Conservation (phyloP, 2,797 vertebrate species). For the Nyctalus aviator region DNA sequence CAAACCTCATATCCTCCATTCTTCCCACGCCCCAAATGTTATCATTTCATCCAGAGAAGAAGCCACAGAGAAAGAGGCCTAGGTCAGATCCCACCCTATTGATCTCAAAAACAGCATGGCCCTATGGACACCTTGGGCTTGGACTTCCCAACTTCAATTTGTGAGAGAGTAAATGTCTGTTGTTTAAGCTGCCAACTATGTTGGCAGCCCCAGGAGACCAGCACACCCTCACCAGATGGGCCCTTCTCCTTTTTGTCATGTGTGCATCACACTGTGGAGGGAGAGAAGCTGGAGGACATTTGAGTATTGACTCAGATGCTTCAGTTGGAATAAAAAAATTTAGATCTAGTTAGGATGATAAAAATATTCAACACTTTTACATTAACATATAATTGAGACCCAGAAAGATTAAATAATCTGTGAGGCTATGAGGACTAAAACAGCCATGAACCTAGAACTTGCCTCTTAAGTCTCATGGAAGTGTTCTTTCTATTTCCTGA, state of each 20-base stretch:
- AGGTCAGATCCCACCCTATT: background rate
- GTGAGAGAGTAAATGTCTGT: background rate
- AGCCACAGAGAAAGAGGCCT: background rate
- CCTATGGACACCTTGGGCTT: background rate
- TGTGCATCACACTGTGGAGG: background rate
- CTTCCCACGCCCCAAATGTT: too few species aligned
- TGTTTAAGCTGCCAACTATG: background rate
- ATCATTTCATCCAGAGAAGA: too few species aligned
- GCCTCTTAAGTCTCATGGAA: fast-evolving
- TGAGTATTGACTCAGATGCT: background rate
- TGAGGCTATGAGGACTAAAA: background rate
- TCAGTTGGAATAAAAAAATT: too few species aligned
- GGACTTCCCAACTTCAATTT: background rate
- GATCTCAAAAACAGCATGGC: background rate
- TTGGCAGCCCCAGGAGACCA: background rate
- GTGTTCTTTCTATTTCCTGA: fast-evolving
- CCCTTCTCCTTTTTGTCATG: background rate
- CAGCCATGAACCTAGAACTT: too few species aligned
- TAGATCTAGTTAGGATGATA: background rate
- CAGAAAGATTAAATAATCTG: background rate
- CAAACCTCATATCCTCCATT: too few species aligned
- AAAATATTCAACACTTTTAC: background rate
- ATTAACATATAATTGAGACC: background rate
- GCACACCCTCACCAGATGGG: too few species aligned
- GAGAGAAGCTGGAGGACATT: background rate